phyloP scores from a whole-genome alignment of 2,888 invertebrate species.

The Ophion obscuratus region DNA sequence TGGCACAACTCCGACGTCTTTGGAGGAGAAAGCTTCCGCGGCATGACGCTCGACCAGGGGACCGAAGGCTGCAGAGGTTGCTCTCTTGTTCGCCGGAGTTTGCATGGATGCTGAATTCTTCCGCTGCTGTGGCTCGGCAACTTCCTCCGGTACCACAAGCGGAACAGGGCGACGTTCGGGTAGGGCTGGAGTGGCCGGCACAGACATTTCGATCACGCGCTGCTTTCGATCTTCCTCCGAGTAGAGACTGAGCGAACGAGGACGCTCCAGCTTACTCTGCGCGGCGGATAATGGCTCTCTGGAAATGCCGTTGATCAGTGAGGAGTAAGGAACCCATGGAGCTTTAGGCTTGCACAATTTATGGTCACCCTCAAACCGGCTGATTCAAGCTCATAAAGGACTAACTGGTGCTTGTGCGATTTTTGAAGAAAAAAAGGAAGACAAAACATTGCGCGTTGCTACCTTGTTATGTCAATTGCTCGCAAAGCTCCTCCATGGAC shows the following conservation, averaged over 20 bases:
- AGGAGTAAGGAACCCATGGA: background rate
- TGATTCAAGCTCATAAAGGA: no score
- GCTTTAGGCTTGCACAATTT: no score
- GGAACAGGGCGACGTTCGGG: conserved; percentile 72
- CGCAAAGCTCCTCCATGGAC: no score
- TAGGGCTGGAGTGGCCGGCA: conserved; percentile 75
- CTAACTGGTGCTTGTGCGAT: no score
- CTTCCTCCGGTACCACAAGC: conserved; percentile 58
- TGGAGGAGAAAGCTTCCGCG: conserved; percentile 60
- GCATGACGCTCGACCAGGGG: conserved; percentile 54
- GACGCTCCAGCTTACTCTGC: conserved; percentile 77
- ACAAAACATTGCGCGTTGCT: no score
- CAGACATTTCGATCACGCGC: conserved; percentile 73
- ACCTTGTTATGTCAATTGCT: no score
- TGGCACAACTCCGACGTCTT: conserved; percentile 68
- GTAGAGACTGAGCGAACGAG: conserved; percentile 79
- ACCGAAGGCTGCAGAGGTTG: conserved; percentile 58
- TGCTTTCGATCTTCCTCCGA: conserved; percentile 79
- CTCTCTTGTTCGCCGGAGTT: conserved; percentile 24
- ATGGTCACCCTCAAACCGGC: no score
- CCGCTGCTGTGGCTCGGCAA: conserved; percentile 35
- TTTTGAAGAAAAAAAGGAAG: no score
- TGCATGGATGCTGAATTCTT: background rate
- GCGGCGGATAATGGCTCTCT: conserved; percentile 71
- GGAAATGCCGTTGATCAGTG: conserved; percentile 67